Percentiles rank a stretch among this genome's conserved stretches.
Conservation (phyloP, 1,140 invertebrate species). For the Charaxes varanes region DNA sequence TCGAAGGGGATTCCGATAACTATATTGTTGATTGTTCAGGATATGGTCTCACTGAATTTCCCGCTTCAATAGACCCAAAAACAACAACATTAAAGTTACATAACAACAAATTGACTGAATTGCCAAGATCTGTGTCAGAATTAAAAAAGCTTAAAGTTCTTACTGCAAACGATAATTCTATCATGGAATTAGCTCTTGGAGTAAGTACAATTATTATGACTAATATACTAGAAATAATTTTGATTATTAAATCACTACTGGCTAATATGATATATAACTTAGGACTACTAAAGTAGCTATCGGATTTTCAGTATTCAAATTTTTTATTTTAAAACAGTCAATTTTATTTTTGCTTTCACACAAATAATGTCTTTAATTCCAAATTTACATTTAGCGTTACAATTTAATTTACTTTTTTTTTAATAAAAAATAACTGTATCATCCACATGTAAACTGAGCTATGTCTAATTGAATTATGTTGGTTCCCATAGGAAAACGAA, state of each 20-base stretch:
- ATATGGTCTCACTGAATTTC: constrained; percentile 49
- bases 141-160: constrained; percentile 64
- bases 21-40: constrained; percentile 55
- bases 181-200: constrained; percentile 51
- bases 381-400: neutral
- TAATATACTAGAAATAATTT: no score
- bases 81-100: constrained; percentile 63
- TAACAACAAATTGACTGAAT: constrained; percentile 70
- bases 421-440: neutral
- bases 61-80: constrained; percentile 39
- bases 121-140: constrained; percentile 68
- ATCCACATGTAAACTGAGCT: no score
- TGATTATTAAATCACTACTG: no score
- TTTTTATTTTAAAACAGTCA: no score
- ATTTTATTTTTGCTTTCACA: constrained; percentile 8
- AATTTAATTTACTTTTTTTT: constrained; percentile 1
- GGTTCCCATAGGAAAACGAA: no score
- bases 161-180: constrained; percentile 70
- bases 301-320: no score
- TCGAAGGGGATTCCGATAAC: constrained; percentile 39
- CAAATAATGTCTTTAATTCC: no score
- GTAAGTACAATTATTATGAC: no score
- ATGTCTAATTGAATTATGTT: no score
- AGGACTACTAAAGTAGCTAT: no score
- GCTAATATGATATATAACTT: no score